Percentiles rank a stretch among this genome's conserved stretches.
phyloP scores from a whole-genome alignment of 2,113 vertebrate species.

The Typhlomys cinereus region DNA sequence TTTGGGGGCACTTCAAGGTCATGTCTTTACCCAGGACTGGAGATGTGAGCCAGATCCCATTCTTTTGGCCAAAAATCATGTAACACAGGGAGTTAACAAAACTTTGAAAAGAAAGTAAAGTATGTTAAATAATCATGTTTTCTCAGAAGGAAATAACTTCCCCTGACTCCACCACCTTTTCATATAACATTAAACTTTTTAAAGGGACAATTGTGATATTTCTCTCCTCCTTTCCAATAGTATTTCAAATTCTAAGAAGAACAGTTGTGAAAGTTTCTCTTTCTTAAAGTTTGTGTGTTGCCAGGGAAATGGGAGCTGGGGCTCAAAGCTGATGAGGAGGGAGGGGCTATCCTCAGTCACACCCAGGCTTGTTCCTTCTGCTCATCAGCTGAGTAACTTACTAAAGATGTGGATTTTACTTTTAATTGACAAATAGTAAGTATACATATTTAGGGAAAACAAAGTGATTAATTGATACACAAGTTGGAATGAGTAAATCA shows the following conservation, averaged over 20 bases:
- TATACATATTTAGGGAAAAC: background rate
- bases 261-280: background rate
- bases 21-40: background rate
- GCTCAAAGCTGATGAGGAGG: background rate
- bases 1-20: background rate
- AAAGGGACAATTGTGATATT: too few species aligned
- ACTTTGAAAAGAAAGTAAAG: background rate
- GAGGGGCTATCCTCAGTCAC: background rate
- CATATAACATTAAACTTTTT: background rate
- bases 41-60: background rate
- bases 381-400: background rate
- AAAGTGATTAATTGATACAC: background rate
- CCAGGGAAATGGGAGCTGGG: background rate
- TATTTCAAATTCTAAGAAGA: background rate
- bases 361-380: background rate
- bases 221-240: background rate
- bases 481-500: background rate
- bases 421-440: background rate
- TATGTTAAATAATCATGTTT: background rate
- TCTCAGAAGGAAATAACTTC: background rate
- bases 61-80: background rate
- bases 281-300: background rate
- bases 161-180: background rate
- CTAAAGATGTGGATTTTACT: background rate
- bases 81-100: background rate